Evolutionary conservation across 2,888 invertebrate species (phyloP), one percentile per base, ranked within the genome.

Genomic region (Clepsis dumicolana): DNA sequence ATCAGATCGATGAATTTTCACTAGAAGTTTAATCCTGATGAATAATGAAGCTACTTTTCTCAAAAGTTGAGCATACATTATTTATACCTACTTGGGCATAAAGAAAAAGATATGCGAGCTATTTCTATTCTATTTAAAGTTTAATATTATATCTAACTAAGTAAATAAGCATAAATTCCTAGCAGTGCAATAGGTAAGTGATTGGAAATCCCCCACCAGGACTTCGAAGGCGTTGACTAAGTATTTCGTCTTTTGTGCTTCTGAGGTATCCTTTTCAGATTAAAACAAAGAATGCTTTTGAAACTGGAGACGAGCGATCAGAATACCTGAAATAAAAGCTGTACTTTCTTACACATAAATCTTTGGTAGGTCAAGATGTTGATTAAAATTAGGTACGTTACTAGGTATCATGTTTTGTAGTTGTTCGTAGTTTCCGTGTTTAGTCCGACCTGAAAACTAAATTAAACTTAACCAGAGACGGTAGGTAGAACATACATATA

Each of bases 181-280:
- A 21, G 14, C 18, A 7, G 21, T 21, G 21, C 2, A 48, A 5
- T 1, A 21, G 21, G 12, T 1, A 4, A 25, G n/a, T 27, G 1
- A 18, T 12, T n/a, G 14, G 44, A 60, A 60, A 41, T 44, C 59
- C 16, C 41, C 18, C n/a, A 5, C 24, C 29, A 32, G n/a, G 32
- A 29, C 12, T 35, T n/a, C 16, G 12, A 35, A 44, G 32, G 56
- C 54, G 25, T 24, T 35, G 48, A n/a, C 44, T 48, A n/a, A n/a
- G n/a, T n/a, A 56, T 56, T 64, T 48, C 53, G 48, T 29, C 62
- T 50, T 56, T 64, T 64, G 44, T 64, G 32, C 24, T 32, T 24
- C 24, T 14, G 44, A 41, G 18, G 14, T 44, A 56, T 44, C 44
- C 64, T 35, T 64, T 64, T 35, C 32, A 44, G 56, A 44, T 64